These are phyloP conservation scores for Megastigmus dorsalis DNA, from an alignment of 2,888 invertebrate genomes.

Conservation along the genomic window DNA sequence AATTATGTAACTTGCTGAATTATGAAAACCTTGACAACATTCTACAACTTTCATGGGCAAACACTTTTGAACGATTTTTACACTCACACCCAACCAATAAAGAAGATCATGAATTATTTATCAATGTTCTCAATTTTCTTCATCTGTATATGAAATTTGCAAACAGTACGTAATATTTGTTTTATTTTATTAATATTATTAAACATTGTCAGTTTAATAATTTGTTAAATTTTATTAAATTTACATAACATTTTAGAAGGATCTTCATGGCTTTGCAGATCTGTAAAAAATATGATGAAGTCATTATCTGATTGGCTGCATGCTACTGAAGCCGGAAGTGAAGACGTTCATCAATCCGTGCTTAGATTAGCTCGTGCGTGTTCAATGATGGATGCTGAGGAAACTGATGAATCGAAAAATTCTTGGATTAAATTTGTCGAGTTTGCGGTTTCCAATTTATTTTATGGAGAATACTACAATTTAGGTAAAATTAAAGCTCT, in stretches of 20 bases:
- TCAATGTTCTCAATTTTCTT: conserved; percentile 74
- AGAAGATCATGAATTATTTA: conserved; percentile 79
- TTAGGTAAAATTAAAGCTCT: conserved; percentile 71
- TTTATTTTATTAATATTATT: background rate
- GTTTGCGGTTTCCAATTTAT: conserved; percentile 75
- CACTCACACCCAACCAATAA: conserved; percentile 80
- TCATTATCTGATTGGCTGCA: conserved; percentile 66
- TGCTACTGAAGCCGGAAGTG: conserved; percentile 64
- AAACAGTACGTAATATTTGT: conserved; percentile 38
- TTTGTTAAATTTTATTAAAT: background rate
- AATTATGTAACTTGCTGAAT: conserved; percentile 71
- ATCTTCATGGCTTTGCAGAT: conserved; percentile 63
- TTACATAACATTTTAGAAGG: conserved; percentile 56
- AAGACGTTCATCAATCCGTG: conserved; percentile 68
- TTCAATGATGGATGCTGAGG: conserved; percentile 57
- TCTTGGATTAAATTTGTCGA: conserved; percentile 75
- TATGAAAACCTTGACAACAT: conserved; percentile 67
- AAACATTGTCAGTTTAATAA: background rate
- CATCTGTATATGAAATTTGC: conserved; percentile 66
- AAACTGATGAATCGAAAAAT: conserved; percentile 57
- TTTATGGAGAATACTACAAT: conserved; percentile 77
- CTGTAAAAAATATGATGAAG: conserved; percentile 67
- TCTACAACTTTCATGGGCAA: conserved; percentile 79
- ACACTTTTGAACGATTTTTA: conserved; percentile 79
- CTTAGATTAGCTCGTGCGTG: conserved; percentile 68